A percentile compares a stretch with the other conserved stretches of the same genome.
Conservation (phyloP, 2,113 vertebrate genomes). For the Euleptes europaea region DNA sequence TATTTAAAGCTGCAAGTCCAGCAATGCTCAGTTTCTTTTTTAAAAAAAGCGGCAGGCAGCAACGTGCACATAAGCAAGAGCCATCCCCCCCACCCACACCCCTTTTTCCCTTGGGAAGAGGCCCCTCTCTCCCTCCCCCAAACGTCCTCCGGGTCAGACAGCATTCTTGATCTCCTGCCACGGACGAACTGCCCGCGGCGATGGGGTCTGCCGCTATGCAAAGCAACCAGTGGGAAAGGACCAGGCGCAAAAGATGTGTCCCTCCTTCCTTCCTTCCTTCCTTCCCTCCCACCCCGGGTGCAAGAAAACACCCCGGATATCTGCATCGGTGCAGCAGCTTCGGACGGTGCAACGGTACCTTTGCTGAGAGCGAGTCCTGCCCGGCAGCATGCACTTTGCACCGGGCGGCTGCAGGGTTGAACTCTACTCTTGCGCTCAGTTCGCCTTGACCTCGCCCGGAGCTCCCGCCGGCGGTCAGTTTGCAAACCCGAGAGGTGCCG, state of each 20-base stretch:
- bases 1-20: not conserved
- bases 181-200: not conserved
- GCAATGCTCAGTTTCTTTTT: not conserved
- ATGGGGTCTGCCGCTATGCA: not conserved
- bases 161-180: not conserved
- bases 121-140: not conserved
- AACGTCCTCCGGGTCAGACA: not conserved
- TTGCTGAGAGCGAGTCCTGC: not conserved
- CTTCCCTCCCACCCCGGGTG: too few relatives aligned
- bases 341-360: not conserved
- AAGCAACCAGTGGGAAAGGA: not conserved
- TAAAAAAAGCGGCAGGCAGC: not conserved
- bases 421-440: too few relatives aligned
- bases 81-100: not conserved
- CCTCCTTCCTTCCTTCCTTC: too few relatives aligned
- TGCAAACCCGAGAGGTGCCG: slow-evolving; percentile 23
- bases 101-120: too few relatives aligned
- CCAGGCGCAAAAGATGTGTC: not conserved
- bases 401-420: not conserved
- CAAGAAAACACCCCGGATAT: not conserved
- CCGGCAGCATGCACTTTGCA: slow-evolving; percentile 6
- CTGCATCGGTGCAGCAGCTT: not conserved
- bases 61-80: not conserved
- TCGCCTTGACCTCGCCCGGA: not conserved
- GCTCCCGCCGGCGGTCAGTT: slow-evolving; percentile 9